Evolutionary conservation across 2,797 vertebrate species (phyloP).

Genomic region (Oryzias sinensis): DNA sequence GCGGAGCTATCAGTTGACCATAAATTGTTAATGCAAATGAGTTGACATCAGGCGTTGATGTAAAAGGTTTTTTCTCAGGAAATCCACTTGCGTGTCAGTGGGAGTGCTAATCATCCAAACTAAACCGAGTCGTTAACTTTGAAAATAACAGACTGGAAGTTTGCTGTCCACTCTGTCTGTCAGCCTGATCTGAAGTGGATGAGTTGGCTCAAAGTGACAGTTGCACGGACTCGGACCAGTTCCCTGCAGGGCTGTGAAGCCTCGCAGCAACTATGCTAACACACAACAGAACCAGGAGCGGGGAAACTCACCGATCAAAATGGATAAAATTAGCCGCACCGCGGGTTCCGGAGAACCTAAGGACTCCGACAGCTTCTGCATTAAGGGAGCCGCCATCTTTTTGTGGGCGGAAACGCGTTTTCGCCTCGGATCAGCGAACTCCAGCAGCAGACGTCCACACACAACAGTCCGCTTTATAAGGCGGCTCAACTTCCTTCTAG

Average conservation of each 20-base stretch:
- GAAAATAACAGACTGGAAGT: neutral
- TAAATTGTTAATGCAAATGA: neutral
- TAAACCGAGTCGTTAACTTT: too few species aligned
- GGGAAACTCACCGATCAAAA: conserved; percentile 86
- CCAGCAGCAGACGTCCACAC: conserved; percentile 12
- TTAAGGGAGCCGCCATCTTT: conserved; percentile 85
- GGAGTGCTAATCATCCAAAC: neutral
- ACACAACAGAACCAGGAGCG: neutral
- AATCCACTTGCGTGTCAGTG: neutral
- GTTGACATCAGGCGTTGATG: neutral
- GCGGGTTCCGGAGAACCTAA: conserved; percentile 92
- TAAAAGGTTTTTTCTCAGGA: neutral
- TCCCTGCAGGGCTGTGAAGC: neutral
- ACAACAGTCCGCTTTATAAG: conserved; percentile 5
- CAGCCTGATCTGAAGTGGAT: conserved; percentile 23
- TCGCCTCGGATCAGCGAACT: conserved; percentile 52
- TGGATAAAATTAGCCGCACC: conserved; percentile 89
- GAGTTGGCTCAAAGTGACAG: conserved; percentile 42
- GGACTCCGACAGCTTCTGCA: conserved; percentile 82
- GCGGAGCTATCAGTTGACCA: too few species aligned
- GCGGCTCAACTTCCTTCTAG: conserved; percentile 19
- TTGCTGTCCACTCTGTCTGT: conserved; percentile 4
- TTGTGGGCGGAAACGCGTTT: conserved; percentile 78
- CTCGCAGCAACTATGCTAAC: neutral
- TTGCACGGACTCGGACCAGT: conserved; percentile 1